Percentiles rank a stretch among this genome's conserved stretches.
Evolutionary conservation across 1,140 invertebrate genomes (phyloP).

Genomic region (Rhopalosiphum padi): DNA sequence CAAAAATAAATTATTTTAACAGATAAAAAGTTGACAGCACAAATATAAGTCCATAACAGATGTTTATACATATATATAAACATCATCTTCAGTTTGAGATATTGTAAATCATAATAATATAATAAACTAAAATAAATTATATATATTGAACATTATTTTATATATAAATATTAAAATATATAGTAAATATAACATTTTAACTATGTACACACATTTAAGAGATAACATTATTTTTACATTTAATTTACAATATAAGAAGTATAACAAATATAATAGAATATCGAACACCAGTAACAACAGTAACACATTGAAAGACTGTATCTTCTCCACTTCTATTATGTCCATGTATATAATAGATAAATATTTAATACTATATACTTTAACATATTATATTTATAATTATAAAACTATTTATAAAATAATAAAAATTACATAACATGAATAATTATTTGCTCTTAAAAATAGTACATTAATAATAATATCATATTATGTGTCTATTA

Average conservation of each 20-base stretch:
- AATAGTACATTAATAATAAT: not conserved
- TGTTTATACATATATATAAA: too few relatives aligned
- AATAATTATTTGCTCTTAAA: not conserved
- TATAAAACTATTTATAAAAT: not conserved
- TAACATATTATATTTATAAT: not conserved
- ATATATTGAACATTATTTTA: not conserved
- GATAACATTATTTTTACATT: not conserved
- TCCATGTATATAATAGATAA: not conserved
- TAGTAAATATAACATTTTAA: not conserved
- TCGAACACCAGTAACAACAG: not conserved
- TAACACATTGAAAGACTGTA: too few relatives aligned
- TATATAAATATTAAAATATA: not conserved
- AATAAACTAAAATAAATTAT: not conserved
- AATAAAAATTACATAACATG: not conserved
- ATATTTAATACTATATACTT: not conserved
- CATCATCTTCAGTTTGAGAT: too few relatives aligned
- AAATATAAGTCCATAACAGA: too few relatives aligned
- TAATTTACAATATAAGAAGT: not conserved
- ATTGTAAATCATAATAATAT: not conserved
- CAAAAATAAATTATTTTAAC: too few relatives aligned
- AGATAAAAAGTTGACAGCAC: too few relatives aligned
- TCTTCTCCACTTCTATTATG: too few relatives aligned
- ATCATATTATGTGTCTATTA: not conserved
- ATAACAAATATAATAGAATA: slow-evolving; percentile 2
- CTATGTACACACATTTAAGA: not conserved